Evolutionary conservation across 2,888 invertebrate species (phyloP), one percentile per base, ranked within the genome.

Genomic region (Eubasilissa splendida): DNA sequence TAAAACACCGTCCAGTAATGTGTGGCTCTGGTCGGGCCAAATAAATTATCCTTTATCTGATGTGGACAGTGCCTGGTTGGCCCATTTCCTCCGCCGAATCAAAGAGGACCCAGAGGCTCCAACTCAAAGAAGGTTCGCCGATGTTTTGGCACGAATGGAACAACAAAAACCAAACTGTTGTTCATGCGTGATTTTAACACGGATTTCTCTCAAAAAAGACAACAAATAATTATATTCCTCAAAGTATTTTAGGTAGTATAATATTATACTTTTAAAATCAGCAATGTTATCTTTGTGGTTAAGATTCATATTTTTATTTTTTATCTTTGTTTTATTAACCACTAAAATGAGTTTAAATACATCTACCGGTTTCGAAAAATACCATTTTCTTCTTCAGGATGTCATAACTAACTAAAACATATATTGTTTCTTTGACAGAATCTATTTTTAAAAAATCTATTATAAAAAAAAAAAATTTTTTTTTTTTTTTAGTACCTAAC

Each of bases 21-120:
- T 73, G 80, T 80, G 59, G 68, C 56, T 54, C 59, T 58, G 12
- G 66, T 54, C 59, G 31, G 68, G 58, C 74, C 66, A 79, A 78
- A 79, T 79, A 79, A 79, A 79, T 79, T 66, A 75, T 66, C 60
- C 53, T 66, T 52, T 80, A 80, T 80, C 80, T 63, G 76, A 80
- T 80, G 63, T 71, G 31, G 42, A 71, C 60, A 52, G 53, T 9
- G 73, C 54, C 76, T 60, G 71, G 9, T 53, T 68, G 68, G 52
- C 68, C 68, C 68, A 42, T 68, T 68, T 50, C 68, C 65, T 58
- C 76, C 14, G 31, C 71, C 77, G 60, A 66, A 77, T 70, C 54
- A 33, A 42, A 71, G 71, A 56, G 66, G 68, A 42, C 68, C 63
- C 33, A 63, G 33, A 12, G 63, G 42, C 10, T 63, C 63, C 33